These are phyloP conservation scores for Oryzias javanicus DNA, from an alignment of 2,113 vertebrate genomes.

Conservation along the genomic window DNA sequence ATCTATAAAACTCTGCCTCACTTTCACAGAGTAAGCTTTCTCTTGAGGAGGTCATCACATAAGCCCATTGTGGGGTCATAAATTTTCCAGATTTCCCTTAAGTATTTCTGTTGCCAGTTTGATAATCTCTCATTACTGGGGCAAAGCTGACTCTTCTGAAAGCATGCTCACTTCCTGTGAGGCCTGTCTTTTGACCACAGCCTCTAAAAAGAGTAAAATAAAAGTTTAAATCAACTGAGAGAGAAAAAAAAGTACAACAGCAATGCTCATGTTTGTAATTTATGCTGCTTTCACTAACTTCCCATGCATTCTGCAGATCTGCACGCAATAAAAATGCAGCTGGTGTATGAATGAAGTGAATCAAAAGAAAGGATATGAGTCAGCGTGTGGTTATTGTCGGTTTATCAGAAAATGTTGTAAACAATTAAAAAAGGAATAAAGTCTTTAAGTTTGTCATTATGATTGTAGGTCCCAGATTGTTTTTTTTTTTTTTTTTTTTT, in stretches of 20 bases:
- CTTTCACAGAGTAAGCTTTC: constrained; percentile 6
- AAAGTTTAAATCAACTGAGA: neutral
- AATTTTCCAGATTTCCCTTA: constrained; percentile 48
- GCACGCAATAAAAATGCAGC: too few species aligned
- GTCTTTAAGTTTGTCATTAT: too few species aligned
- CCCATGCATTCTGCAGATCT: too few species aligned
- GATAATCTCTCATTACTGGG: constrained; percentile 30
- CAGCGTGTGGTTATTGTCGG: too few species aligned
- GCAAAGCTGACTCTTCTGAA: constrained; percentile 11
- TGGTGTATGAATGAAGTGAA: too few species aligned
- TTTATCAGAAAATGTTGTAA: too few species aligned
- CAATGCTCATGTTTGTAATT: neutral
- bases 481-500: too few species aligned
- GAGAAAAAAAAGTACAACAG: neutral
- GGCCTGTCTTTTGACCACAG: constrained; percentile 5
- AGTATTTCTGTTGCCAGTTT: constrained; percentile 27
- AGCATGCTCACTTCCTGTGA: constrained; percentile 10
- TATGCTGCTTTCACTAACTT: neutral
- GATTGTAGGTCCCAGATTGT: too few species aligned
- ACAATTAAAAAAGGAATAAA: too few species aligned
- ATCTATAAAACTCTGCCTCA: constrained; percentile 18
- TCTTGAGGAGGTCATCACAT: constrained; percentile 22
- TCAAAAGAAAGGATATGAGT: too few species aligned
- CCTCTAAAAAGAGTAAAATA: neutral
- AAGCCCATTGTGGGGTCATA: constrained; percentile 27